phyloP scores from a whole-genome alignment of 2,797 vertebrate species.

The Sebastes melanostomus region DNA sequence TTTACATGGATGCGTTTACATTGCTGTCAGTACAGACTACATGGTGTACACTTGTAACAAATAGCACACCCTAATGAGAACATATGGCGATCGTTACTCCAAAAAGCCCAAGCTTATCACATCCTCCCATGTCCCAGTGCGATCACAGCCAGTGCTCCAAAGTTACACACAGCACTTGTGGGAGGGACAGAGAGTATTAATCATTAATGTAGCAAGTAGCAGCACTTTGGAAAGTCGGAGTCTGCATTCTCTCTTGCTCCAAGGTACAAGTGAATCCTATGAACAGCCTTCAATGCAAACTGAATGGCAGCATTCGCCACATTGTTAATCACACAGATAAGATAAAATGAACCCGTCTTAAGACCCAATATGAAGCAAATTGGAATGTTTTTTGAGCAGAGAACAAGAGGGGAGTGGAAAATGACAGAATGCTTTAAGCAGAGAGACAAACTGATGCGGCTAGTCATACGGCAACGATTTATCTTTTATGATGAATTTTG shows the following conservation, averaged over 20 bases:
- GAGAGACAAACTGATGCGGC: background rate
- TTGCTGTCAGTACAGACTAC: too few species aligned
- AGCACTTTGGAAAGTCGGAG: background rate
- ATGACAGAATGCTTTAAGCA: background rate
- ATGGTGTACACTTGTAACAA: background rate
- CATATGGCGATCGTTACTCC: background rate
- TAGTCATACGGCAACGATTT: background rate
- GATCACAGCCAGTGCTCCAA: background rate
- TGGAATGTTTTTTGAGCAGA: background rate
- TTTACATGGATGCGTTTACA: too few species aligned
- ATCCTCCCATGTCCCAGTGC: background rate
- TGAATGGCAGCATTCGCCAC: background rate
- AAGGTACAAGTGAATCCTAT: background rate
- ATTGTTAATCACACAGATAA: background rate
- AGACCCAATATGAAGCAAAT: constrained; percentile 18
- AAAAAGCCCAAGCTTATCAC: background rate
- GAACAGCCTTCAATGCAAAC: background rate
- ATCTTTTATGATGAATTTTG: background rate
- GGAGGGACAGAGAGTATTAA: background rate
- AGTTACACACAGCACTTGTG: background rate
- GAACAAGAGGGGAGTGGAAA: background rate
- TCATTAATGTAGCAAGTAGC: background rate
- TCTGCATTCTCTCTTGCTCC: background rate
- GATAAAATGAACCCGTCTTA: background rate
- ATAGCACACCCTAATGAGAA: background rate